Percentiles rank a stretch among this genome's conserved stretches.
Evolutionary conservation across 2,888 invertebrate species (phyloP).

Genomic region (Acleris holmiana): DNA sequence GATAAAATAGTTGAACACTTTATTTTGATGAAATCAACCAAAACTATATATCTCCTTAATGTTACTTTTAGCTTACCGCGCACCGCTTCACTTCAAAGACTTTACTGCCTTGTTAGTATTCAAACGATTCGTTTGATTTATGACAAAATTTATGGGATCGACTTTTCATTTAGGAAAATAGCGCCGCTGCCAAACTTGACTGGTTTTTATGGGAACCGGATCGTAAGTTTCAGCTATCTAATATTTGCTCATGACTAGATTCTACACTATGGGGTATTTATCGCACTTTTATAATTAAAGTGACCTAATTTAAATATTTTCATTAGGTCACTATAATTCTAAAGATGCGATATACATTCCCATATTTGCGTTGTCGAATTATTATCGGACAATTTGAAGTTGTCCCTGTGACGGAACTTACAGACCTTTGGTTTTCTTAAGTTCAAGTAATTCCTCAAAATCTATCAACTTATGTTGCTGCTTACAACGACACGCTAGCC

Average conservation of each 20-base stretch:
- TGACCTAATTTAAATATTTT: no score
- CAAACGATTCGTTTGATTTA: slow-evolving; percentile 43
- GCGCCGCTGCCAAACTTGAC: slow-evolving; percentile 48
- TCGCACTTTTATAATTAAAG: no score
- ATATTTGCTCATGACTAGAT: background rate
- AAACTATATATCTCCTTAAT: slow-evolving; percentile 52
- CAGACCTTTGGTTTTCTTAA: no score
- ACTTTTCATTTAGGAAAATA: slow-evolving; percentile 49
- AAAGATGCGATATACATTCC: no score
- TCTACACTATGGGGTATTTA: background rate
- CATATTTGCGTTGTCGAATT: no score
- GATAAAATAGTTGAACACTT: slow-evolving; percentile 38
- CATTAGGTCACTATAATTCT: no score
- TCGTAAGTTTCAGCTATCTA: background rate
- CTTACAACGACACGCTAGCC: no score
- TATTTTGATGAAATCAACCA: slow-evolving; percentile 47
- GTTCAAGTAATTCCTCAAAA: no score
- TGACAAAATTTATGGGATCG: slow-evolving; percentile 51
- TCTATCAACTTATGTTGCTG: no score
- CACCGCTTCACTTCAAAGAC: slow-evolving; percentile 36
- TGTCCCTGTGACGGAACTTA: no score
- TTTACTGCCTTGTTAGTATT: slow-evolving; percentile 34
- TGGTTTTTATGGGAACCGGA: slow-evolving; percentile 40
- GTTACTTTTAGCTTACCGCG: slow-evolving; percentile 38
- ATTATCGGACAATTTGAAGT: no score